Evolutionary conservation across 2,113 vertebrate species (phyloP).

Genomic region (Siphamia tubifer): DNA sequence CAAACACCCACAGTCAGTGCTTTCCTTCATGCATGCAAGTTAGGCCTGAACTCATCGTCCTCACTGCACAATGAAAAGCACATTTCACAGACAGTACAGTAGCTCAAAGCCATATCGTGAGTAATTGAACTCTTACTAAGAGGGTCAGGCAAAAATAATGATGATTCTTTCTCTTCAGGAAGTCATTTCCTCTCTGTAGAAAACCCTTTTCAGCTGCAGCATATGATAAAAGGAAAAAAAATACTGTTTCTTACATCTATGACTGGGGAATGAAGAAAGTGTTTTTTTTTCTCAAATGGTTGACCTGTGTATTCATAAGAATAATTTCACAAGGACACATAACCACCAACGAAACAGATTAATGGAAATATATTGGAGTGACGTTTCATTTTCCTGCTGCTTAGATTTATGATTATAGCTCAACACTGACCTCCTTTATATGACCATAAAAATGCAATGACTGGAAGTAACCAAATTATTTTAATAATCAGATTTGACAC

Average conservation of each 20-base stretch:
- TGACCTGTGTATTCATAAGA: not conserved
- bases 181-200: not conserved
- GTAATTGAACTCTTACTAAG: not conserved
- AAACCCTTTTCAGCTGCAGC: not conserved
- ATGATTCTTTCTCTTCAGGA: not conserved
- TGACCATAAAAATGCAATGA: no score
- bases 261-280: not conserved
- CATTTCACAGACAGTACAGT: not conserved
- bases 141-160: constrained; percentile 13
- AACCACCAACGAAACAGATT: constrained; percentile 23
- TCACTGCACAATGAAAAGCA: not conserved
- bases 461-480: no score
- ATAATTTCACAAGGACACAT: constrained; percentile 6
- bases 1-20: not conserved
- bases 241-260: not conserved
- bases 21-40: not conserved
- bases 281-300: not conserved
- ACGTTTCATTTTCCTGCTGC: no score
- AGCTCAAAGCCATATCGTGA: not conserved
- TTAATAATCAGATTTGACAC: no score
- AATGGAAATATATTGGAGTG: not conserved
- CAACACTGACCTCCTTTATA: no score
- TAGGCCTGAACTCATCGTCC: not conserved
- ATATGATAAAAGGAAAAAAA: not conserved
- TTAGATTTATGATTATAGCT: no score